A percentile compares a stretch with the other conserved stretches of the same genome.
Conservation (phyloP, 2,797 vertebrate species). For the Miichthys miiuy region DNA sequence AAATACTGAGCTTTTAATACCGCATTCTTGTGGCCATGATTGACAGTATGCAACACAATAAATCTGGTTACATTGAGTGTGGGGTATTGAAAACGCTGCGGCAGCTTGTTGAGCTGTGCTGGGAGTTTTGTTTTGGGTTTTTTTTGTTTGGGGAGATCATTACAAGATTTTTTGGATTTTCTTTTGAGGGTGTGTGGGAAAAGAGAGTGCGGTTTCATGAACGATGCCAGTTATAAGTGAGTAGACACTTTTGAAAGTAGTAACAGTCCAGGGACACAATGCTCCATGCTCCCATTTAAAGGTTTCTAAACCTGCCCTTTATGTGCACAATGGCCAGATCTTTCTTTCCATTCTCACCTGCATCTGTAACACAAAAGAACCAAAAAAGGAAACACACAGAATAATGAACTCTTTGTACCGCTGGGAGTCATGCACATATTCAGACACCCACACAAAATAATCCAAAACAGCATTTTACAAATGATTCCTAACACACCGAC, state of each 20-base stretch:
- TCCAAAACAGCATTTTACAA: no score
- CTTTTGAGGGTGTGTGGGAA: constrained; percentile 15
- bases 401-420: neutral
- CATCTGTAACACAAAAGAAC: neutral
- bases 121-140: neutral
- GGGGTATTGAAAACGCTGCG: constrained; percentile 3
- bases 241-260: neutral
- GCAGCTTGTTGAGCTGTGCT: constrained; percentile 6
- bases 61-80: constrained; percentile 2
- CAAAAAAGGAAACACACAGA: neutral
- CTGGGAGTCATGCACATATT: neutral
- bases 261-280: no score
- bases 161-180: neutral
- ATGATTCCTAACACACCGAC: no score
- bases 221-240: constrained; percentile 35
- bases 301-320: no score
- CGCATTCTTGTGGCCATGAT: neutral
- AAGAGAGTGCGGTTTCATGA: constrained; percentile 9
- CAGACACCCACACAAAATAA: neutral
- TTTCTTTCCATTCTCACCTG: neutral
- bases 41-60: constrained; percentile 8
- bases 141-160: neutral
- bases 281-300: neutral
- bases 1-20: neutral
- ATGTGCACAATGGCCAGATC: neutral